Evolutionary conservation across 2,888 invertebrate genomes (phyloP), one percentile per base, ranked within the genome.

Genomic region (Spilarctia lutea): DNA sequence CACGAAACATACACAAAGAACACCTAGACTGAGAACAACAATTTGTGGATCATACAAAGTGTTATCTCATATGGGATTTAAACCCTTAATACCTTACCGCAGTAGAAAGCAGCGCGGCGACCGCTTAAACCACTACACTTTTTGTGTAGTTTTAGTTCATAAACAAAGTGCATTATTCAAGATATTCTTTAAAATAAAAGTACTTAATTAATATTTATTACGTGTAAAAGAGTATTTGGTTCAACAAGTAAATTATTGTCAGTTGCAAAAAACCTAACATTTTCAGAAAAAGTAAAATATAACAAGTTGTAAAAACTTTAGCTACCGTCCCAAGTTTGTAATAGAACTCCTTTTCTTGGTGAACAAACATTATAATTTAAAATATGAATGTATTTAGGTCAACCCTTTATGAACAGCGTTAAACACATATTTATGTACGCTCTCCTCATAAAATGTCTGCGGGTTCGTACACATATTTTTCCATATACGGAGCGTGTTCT

Each of bases 321-420:
- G 3, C 52, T 10, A n/a, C 24, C 24, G 60, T 13, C 27, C 27
- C 60, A 60, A 27, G 27, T 27, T 60, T 27, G n/a, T 60, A 27
- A 3, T 6, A 27, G 16, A 27, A 16, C 16, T 60, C 60, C 16
- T 60, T 60, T 60, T 16, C 60, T 60, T 60, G 56, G n/a, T 56
- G 27, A 60, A 60, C 63, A 30, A 63, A 63, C 8, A 56, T 56
- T 56, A n/a, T 56, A 56, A 56, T 56, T 63, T 63, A 63, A 63
- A 30, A 63, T 30, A 63, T 30, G 30, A 63, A 60, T 60, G 60
- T 30, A 63, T 63, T 63, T 30, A 27, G 63, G 16, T 63, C 27
- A 63, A 30, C 27, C 30, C 63, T 18, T 63, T 18, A 6, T 30
- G 30, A 30, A 30, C 18, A 30, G 30, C 18, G 63, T 7, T 63